Evolutionary conservation across 2,888 invertebrate genomes (phyloP), one percentile per base, ranked within the genome.

Genomic region (Antheraea yamamai): DNA sequence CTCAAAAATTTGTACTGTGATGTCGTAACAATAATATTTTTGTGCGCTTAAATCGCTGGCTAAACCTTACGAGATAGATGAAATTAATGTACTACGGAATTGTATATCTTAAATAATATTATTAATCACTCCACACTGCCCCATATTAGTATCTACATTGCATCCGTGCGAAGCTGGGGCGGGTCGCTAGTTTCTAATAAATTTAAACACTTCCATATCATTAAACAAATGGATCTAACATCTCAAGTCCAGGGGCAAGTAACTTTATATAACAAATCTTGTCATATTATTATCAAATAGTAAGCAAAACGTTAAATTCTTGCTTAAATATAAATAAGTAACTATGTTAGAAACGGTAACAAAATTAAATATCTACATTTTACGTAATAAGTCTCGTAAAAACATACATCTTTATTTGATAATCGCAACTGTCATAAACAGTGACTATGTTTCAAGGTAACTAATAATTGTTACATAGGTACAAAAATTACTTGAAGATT

Each of bases 161-260:
- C n/a, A n/a, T n/a, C n/a, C n/a, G n/a, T n/a, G n/a, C n/a, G n/a
- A n/a, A n/a, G n/a, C n/a, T n/a, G n/a, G n/a, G n/a, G n/a, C n/a
- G n/a, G n/a, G n/a, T n/a, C n/a, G 30, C 30, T 30, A 30, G 30
- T 30, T 55, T 4, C 18, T 55, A 18, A 64, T 47, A 47, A 47
- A 1, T 64, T 64, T 26, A 68, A 35, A 35, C 68, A 68, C 20
- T 55, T 6, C 3, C 18, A 16, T 35, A 68, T 68, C 10, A 58
- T 70, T 58, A 75, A 52, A 55, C 20, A 55, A 55, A 20, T 55
- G 20, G 55, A 76, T 77, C 78, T 78, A 66, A 70, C 16, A n/a
- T 77, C 75, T 77, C 73, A 74, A 76, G 70, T 76, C 77, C 73
- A 76, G n/a, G 35, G 76, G 47, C 81, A 78, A 80, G 80, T 81